phyloP scores from a whole-genome alignment of 2,113 vertebrate species.

The Spea bombifrons region DNA sequence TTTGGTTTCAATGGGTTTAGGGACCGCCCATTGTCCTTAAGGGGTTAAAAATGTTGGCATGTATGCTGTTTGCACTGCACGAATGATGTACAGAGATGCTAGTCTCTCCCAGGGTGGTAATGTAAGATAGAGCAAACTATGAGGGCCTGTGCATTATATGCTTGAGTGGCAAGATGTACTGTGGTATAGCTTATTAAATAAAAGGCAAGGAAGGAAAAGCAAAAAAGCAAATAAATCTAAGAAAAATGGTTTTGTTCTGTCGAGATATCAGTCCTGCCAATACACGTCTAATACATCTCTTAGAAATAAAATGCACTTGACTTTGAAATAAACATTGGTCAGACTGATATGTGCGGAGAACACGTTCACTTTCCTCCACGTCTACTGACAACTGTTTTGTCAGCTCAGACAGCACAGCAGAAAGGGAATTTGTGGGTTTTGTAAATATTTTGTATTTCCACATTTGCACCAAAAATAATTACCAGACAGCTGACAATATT shows the following conservation, averaged over 20 bases:
- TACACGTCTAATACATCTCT: not conserved
- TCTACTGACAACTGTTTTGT: constrained; percentile 30
- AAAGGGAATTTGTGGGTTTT: not conserved
- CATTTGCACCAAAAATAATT: not conserved
- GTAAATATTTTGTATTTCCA: not conserved
- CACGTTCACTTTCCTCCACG: constrained; percentile 9
- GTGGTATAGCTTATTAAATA: too few relatives aligned
- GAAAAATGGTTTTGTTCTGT: not conserved
- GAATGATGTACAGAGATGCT: too few relatives aligned
- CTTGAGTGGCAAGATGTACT: too few relatives aligned
- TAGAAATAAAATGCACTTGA: constrained; percentile 7
- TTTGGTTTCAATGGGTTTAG: too few relatives aligned
- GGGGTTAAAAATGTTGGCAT: too few relatives aligned
- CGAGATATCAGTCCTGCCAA: not conserved
- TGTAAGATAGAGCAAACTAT: too few relatives aligned
- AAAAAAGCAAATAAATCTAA: constrained; percentile 1
- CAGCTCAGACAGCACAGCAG: not conserved
- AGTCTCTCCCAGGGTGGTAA: too few relatives aligned
- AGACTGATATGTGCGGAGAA: constrained; percentile 15
- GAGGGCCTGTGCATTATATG: too few relatives aligned
- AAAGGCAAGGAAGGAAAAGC: not conserved
- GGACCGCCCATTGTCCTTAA: too few relatives aligned
- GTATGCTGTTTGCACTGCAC: too few relatives aligned
- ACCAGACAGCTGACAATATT: too few relatives aligned
- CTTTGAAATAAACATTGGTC: constrained; percentile 11